Base-by-base conservation (phyloP, 2,888 invertebrate species). In the Spisula solida region DNA sequence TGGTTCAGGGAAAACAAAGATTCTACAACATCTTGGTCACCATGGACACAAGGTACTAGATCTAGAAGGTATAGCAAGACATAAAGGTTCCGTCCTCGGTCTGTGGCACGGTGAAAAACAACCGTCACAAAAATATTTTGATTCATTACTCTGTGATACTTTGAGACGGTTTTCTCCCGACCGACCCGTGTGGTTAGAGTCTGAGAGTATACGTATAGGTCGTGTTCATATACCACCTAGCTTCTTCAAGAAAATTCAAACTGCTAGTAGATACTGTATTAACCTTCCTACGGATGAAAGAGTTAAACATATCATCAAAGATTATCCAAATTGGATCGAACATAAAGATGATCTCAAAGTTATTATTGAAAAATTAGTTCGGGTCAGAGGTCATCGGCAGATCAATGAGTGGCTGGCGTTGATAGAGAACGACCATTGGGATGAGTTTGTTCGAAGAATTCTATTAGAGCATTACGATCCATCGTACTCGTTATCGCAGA, bases 31-130 rank as follows among this genome's bases (percentile, higher is more conserved):
- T 6, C 86, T 95, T 47, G 51, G 82, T 31, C 66, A 90, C 31
- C 81, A 85, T 47, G 95, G 94, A 48, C 92, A 94, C 80, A 94
- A 95, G 86, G 91, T 95, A 2, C 87, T 95, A 31, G 94, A 95
- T 85, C 90, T 95, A 16, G 95, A 95, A 82, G 93, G 82, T 12
- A 86, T 94, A 5, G 95, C 95, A n/a, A 93, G 92, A 78, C 94
- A 95, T 86, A 94, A 93, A 78, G 95, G 94, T 0, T 95, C 94
- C 34, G 91, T 94, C 20, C 89, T 95, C 12, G 95, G 95, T 29
- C 90, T 92, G 6, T 93, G 92, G 91, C 93, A 94, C 70, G 90
- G 92, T 14, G 92, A 94, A 34, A 90, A 87, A 0, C 95, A 95
- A 82, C 94, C 94, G 10, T 90, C 93, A 79, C 94, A 94, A 84